These are phyloP conservation scores for Acanthisitta chloris DNA, from an alignment of 2,113 vertebrate species.

Conservation along the genomic window DNA sequence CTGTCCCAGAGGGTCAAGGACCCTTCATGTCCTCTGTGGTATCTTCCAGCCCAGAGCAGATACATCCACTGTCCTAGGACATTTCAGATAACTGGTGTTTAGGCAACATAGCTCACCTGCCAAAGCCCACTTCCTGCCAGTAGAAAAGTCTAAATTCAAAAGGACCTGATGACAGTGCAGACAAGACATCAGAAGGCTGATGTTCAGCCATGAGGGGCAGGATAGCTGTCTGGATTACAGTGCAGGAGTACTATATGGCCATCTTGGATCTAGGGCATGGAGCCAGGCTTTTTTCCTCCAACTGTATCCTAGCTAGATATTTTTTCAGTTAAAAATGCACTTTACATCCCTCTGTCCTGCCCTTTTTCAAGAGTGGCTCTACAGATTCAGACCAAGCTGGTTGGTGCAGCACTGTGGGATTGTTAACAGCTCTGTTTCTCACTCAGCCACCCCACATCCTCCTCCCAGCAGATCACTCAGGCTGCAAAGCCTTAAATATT, in stretches of 20 bases:
- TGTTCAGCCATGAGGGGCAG: not conserved
- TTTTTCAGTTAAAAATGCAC: not conserved
- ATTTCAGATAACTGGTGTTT: not conserved
- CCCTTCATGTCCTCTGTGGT: not conserved
- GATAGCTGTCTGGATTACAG: not conserved
- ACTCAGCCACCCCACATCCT: not conserved
- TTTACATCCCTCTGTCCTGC: not conserved
- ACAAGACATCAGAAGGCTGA: not conserved
- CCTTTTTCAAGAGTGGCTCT: not conserved
- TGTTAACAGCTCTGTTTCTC: not conserved
- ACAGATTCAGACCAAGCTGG: not conserved
- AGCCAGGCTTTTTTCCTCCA: not conserved
- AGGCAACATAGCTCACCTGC: not conserved
- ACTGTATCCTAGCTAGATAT: not conserved
- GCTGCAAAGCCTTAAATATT: not conserved
- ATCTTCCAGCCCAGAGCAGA: not conserved
- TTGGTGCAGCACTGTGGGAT: not conserved
- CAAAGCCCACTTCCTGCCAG: not conserved
- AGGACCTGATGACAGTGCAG: not conserved
- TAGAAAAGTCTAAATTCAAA: not conserved
- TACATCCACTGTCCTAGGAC: not conserved
- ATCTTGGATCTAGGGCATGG: not conserved
- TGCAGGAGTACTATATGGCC: not conserved
- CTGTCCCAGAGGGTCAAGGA: not conserved
- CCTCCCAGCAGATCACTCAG: not conserved